Base-by-base conservation (phyloP, 2,888 invertebrate genomes). In the Temnothorax unifasciatus region DNA sequence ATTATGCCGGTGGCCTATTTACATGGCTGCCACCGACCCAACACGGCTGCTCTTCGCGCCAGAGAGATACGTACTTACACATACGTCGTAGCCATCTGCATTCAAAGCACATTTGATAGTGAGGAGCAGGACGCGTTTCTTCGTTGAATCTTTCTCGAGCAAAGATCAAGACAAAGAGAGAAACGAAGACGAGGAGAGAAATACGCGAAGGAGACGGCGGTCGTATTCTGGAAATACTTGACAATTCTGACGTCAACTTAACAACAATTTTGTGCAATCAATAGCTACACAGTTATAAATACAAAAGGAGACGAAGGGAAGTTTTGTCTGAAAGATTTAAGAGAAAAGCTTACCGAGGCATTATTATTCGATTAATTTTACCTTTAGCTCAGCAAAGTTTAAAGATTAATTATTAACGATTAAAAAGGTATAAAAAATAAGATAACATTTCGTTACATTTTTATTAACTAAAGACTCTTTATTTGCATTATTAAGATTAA, bases 1-100 rank as follows among this genome's bases (percentile, higher is more conserved):
- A 94, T 94, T 94, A 94, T 93, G 92, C 91, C 90, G 90, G 86
- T 94, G 93, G 92, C 94, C 94, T 93, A 93, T 94, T 94, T 94
- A 92, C 93, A 92, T 92, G 90, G 89, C 87, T 90, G 89, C 89
- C 88, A 89, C 86, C 85, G 84, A 88, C 85, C 88, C 90, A 86
- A 90, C 88, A 88, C 79, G 86, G 75, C 77, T 81, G 85, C 90
- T 89, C 85, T 89, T 90, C 86, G 83, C 79, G 83, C 82, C 90
- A 88, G 88, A 89, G 88, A 89, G 85, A 90, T 90, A 85, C 64
- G 85, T 90, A 90, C 88, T 89, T 88, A 84, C 86, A 89, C 38
- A 41, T 59, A 71, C 88, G 88, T 88, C 3, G 77, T 82, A 87
- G 79, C 87, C 83, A 85, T 89, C 87, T 83, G 87, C 85, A 92